Base-by-base conservation (phyloP, 2,113 vertebrate genomes). In the Xiphophorus maculatus region DNA sequence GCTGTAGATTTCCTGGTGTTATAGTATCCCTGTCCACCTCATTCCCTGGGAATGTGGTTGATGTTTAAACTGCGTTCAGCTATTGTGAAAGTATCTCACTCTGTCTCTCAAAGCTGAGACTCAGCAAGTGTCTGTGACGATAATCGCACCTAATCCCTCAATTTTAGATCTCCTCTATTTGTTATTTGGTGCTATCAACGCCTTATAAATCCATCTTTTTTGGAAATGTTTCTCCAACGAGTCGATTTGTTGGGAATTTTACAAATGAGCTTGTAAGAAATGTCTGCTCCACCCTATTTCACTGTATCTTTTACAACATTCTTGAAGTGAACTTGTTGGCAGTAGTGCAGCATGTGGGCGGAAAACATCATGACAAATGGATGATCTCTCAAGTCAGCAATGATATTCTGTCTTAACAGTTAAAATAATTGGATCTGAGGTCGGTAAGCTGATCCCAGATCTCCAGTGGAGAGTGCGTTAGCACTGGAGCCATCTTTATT, bases 401-500 rank as follows among this genome's bases (percentile, higher is more conserved):
- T 71, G 28, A 72, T 69, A 74, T 30, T 77, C 76, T 37, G 66
- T 73, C 76, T 72, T 87, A 87, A 87, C 84, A 88, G 71, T 88
- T 81, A 15, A 84, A 84, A 92, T 93, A 85, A 92, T 90, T 90
- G 88, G 90, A 92, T 90, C 74, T 79, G 75, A 80, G 80, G 61
- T 64, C 51, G 71, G 86, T 85, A 88, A 91, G 73, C 81, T 83
- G 90, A 91, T 91, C 86, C 87, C 42, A 78, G 82, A 81, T 86
- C 86, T 76, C 42, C 80, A 85, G 65, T 69, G 37, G 75, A 84
- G 80, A 60, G 37, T 76, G 82, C 84, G 91, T 90, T 87, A 90
- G 88, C 89, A 84, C 80, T 72, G 88, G 89, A 92, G 92, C 90
- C 89, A 76, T 78, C 82, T 83, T 90, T 78, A 91, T 91, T 88